Evolutionary conservation across 2,888 invertebrate genomes (phyloP).

Genomic region (Tinea trinotella): DNA sequence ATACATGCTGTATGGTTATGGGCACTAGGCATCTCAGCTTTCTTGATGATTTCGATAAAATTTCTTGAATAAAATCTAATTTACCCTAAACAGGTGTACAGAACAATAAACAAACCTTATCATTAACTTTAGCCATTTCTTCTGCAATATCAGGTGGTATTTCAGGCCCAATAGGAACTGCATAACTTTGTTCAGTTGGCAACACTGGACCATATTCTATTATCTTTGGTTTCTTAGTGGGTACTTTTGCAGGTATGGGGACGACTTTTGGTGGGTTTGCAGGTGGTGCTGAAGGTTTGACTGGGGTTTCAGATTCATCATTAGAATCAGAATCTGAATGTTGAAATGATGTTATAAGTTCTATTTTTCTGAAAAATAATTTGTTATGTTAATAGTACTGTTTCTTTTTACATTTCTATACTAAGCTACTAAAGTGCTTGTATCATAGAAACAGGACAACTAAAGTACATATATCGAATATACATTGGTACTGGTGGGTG

Average conservation of each 20-base stretch:
- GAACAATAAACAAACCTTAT: no score
- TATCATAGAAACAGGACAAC: no score
- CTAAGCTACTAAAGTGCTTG: no score
- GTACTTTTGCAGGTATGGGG: slow-evolving; percentile 26
- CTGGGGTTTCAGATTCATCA: slow-evolving; percentile 47
- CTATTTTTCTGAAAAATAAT: slow-evolving; percentile 61
- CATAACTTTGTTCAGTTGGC: slow-evolving; percentile 47
- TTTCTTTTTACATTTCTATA: no score
- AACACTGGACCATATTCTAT: slow-evolving; percentile 48
- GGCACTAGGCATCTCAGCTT: no score
- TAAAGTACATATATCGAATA: no score
- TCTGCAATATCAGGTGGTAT: slow-evolving; percentile 34
- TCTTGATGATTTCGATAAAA: no score
- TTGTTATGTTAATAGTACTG: no score
- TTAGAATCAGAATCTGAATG: slow-evolving; percentile 70
- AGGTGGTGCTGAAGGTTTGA: slow-evolving; percentile 25
- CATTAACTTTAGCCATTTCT: neutral
- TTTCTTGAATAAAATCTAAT: no score
- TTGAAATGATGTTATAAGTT: slow-evolving; percentile 70
- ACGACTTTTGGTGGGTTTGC: slow-evolving; percentile 20
- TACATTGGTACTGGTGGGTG: no score
- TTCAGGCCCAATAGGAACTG: slow-evolving; percentile 54
- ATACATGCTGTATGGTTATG: no score
- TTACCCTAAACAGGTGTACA: no score
- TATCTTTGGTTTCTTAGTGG: slow-evolving; percentile 38